These are phyloP conservation scores for Phaenicophaeus curvirostris DNA, from an alignment of 2,797 vertebrate genomes.

Conservation along the genomic window DNA sequence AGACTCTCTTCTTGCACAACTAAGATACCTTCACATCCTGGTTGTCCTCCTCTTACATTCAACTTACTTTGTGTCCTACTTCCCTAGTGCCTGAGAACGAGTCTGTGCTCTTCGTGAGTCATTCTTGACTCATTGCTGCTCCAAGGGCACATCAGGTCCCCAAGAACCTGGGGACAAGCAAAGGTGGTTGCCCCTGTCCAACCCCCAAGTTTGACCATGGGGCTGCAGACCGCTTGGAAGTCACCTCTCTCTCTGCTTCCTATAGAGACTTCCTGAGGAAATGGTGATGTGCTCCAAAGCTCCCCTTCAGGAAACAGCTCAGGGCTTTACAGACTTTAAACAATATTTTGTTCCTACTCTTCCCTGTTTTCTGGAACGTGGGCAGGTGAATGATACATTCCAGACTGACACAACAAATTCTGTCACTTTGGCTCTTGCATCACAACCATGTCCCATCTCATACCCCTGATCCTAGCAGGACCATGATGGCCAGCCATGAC, in stretches of 20 bases:
- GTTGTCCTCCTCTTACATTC: background rate
- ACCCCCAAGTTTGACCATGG: accelerated
- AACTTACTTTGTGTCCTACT: background rate
- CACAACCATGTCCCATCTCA: accelerated
- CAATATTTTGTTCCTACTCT: background rate
- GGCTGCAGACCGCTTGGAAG: background rate
- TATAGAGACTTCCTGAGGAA: background rate
- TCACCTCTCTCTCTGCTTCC: background rate
- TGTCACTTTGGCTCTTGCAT: background rate
- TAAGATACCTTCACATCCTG: background rate
- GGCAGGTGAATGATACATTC: accelerated
- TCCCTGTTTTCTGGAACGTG: background rate
- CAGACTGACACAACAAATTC: background rate
- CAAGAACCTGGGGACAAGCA: background rate
- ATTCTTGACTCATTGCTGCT: background rate
- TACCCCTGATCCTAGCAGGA: background rate
- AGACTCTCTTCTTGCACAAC: background rate
- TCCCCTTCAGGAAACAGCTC: background rate
- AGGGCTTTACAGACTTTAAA: background rate
- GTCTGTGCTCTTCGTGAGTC: background rate
- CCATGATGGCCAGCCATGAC: accelerated
- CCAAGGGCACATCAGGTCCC: accelerated
- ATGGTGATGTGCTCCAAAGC: accelerated
- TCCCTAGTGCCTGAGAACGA: background rate
- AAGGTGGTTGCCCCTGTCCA: background rate